phyloP scores from a whole-genome alignment of 1,140 invertebrate genomes.

The Drosophila watanabei region DNA sequence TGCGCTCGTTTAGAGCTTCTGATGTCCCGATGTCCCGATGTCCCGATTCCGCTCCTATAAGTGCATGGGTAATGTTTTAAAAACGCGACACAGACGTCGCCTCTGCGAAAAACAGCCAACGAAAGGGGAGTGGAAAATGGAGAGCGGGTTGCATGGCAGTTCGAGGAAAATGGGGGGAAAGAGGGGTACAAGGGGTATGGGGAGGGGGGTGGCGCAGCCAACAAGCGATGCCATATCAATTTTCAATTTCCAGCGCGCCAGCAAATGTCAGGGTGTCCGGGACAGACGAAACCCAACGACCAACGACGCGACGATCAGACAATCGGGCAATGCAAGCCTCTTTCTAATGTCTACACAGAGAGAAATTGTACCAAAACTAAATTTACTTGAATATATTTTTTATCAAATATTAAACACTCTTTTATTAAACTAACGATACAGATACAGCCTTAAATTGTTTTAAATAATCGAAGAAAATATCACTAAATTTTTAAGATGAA shows the following conservation, averaged over 20 bases:
- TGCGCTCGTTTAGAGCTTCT: constrained; percentile 72
- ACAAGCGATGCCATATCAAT: constrained; percentile 73
- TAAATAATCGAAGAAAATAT: too few relatives aligned
- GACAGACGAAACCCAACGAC: constrained; percentile 25
- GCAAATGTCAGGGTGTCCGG: constrained; percentile 61
- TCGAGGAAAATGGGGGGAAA: constrained; percentile 11
- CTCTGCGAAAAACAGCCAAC: constrained; percentile 52
- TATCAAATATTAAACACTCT: too few relatives aligned
- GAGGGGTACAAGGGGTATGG: too few relatives aligned
- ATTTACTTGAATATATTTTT: too few relatives aligned
- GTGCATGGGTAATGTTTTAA: constrained; percentile 79
- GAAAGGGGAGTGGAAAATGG: constrained; percentile 23
- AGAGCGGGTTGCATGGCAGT: background rate
- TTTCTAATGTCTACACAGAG: constrained; percentile 21
- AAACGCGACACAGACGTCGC: constrained; percentile 57
- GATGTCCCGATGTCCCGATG: constrained; percentile 16
- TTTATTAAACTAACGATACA: too few relatives aligned
- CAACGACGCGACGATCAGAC: constrained; percentile 10
- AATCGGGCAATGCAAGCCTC: constrained; percentile 2
- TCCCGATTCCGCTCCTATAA: constrained; percentile 43
- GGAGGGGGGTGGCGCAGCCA: constrained; percentile 6
- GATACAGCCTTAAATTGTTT: too few relatives aligned
- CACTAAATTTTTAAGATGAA: too few relatives aligned
- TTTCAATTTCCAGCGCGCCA: constrained; percentile 68
- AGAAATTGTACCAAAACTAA: background rate